phyloP scores from a whole-genome alignment of 2,888 invertebrate genomes.

The Agrotis clavis region DNA sequence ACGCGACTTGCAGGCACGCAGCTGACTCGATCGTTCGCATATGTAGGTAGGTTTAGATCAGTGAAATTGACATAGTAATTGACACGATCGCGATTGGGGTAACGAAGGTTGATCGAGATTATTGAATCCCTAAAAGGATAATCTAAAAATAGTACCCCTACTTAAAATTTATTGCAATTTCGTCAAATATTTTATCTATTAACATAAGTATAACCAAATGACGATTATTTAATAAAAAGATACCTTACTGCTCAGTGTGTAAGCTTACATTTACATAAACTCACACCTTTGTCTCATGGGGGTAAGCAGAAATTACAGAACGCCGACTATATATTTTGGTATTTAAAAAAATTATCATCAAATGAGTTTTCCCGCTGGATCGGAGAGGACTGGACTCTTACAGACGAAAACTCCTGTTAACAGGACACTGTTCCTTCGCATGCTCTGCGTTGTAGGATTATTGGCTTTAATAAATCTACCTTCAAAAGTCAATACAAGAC shows the following conservation, averaged over 20 bases:
- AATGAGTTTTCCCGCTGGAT: too few relatives aligned
- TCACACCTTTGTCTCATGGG: too few relatives aligned
- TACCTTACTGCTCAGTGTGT: not conserved
- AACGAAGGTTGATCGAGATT: conserved; percentile 29
- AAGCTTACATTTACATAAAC: not conserved
- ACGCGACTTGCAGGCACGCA: conserved; percentile 75
- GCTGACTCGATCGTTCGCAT: conserved; percentile 57
- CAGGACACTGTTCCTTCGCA: too few relatives aligned
- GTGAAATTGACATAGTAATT: conserved; percentile 76
- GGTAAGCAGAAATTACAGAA: too few relatives aligned
- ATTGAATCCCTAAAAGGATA: conserved; percentile 5
- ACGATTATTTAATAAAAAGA: too few relatives aligned
- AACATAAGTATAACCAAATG: too few relatives aligned
- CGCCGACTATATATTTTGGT: too few relatives aligned
- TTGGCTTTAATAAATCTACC: not conserved
- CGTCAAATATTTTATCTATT: not conserved
- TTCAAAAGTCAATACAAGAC: not conserved
- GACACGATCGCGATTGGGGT: conserved; percentile 53
- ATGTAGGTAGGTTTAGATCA: conserved; percentile 68
- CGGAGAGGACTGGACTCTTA: too few relatives aligned
- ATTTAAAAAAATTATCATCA: too few relatives aligned
- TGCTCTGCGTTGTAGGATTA: too few relatives aligned
- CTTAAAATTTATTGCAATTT: not conserved
- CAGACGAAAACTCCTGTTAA: too few relatives aligned
- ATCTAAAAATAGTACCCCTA: not conserved